Evolutionary conservation across 2,888 invertebrate genomes (phyloP).

Genomic region (Drosophila nr. perissopoda): DNA sequence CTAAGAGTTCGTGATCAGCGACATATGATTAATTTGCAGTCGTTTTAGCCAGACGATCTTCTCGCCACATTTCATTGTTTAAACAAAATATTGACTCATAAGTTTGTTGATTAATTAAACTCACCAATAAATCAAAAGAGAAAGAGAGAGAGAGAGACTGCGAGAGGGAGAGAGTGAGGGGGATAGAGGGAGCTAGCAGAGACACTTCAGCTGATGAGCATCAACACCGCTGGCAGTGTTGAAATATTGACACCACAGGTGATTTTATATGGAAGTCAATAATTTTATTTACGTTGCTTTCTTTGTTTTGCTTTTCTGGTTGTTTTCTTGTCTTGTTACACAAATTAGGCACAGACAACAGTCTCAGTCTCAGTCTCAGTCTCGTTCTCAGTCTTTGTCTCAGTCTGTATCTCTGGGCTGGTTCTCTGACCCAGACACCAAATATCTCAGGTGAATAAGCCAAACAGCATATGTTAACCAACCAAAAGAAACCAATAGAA

Average conservation of each 20-base stretch:
- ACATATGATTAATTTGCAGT: conserved; percentile 76
- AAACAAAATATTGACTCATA: conserved; percentile 77
- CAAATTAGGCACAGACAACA: conserved; percentile 43
- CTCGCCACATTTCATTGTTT: conserved; percentile 56
- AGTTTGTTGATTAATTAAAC: conserved; percentile 77
- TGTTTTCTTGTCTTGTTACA: conserved; percentile 53
- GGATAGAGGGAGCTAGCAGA: conserved; percentile 9
- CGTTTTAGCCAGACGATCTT: conserved; percentile 56
- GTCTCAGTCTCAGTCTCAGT: conserved; percentile 2
- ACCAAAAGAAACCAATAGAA: neutral
- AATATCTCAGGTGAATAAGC: conserved; percentile 34
- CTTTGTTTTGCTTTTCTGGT: conserved; percentile 13
- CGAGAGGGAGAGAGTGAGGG: neutral
- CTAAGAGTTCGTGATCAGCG: conserved; percentile 60
- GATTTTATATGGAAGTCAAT: conserved; percentile 76
- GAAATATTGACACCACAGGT: conserved; percentile 82
- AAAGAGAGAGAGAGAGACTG: conserved; percentile 6
- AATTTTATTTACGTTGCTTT: conserved; percentile 29
- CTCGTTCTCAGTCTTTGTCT: conserved; percentile 5
- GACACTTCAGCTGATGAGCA: conserved; percentile 64
- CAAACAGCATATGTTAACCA: conserved; percentile 10
- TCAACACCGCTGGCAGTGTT: conserved; percentile 81
- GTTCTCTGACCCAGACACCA: conserved; percentile 31
- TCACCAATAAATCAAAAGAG: conserved; percentile 71
- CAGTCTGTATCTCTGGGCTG: neutral